Evolutionary conservation across 2,797 vertebrate species (phyloP).

Genomic region (Ctenochaetus hawaiiensis): DNA sequence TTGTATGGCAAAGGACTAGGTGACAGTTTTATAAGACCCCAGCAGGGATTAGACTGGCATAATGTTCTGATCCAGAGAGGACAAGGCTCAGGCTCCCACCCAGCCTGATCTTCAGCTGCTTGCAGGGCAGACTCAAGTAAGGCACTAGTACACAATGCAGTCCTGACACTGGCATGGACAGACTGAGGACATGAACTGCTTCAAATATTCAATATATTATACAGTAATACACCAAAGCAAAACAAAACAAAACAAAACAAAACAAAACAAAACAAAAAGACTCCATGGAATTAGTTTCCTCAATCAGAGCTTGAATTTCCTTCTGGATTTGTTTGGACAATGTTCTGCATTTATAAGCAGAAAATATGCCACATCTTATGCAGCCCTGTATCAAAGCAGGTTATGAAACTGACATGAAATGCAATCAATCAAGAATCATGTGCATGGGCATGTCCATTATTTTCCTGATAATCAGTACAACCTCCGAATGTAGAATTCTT

Average conservation of each 20-base stretch:
- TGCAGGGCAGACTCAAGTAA: constrained; percentile 83
- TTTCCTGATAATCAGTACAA: too few relatives aligned
- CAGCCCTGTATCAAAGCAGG: too few relatives aligned
- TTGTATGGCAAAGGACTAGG: constrained; percentile 78
- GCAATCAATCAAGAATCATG: too few relatives aligned
- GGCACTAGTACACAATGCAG: constrained; percentile 87
- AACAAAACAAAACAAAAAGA: background rate
- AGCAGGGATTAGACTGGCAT: constrained; percentile 69
- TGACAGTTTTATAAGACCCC: constrained; percentile 66
- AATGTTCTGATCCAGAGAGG: constrained; percentile 75
- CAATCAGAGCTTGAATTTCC: constrained; percentile 37
- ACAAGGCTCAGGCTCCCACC: constrained; percentile 74
- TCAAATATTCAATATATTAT: constrained; percentile 42
- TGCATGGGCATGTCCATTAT: too few relatives aligned
- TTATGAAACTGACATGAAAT: too few relatives aligned
- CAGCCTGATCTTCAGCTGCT: constrained; percentile 74
- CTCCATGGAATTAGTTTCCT: constrained; percentile 31
- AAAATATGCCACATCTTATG: too few relatives aligned
- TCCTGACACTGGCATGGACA: constrained; percentile 73
- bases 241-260: background rate
- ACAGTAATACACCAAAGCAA: constrained; percentile 33
- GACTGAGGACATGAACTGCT: constrained; percentile 54
- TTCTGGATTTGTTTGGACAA: constrained; percentile 33
- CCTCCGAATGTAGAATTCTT: too few relatives aligned
- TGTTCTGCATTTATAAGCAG: constrained; percentile 14